Base-by-base conservation (phyloP, 2,888 invertebrate species). In the Athrips mouffetella region DNA sequence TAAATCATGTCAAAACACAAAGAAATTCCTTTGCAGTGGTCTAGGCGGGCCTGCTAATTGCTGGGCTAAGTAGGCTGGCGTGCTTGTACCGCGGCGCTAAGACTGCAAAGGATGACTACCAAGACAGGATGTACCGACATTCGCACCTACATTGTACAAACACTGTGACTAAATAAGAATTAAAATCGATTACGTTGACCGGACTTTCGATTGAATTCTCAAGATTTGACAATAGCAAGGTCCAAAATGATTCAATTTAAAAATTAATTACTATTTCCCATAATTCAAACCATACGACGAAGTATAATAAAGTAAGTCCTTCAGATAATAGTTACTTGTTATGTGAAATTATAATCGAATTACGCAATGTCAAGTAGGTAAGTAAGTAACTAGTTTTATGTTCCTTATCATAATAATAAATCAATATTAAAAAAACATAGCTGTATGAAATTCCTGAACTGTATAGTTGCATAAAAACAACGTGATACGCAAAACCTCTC, bases 101-200 rank as follows among this genome's bases (percentile, higher is more conserved):
- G 16, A 13, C 13, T 60, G 60, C 62, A 63, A 66, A n/a, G n/a
- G n/a, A n/a, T n/a, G n/a, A n/a, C n/a, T n/a, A n/a, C n/a, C 62
- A 61, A 8, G n/a, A 60, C 67, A 75, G 72, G 70, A 73, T 66
- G 67, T 54, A 63, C 60, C 61, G 60, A 57, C 65, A 70, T 54
- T 60, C 55, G 54, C 57, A 59, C 58, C 62, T 59, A 61, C 59
- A 57, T 55, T 53, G 60, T 52, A 55, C 62, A 50, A 58, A 58
- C 58, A 52, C 49, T 50, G 48, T 48, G 48, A 47, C 59, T 57
- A 53, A 63, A 62, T 63, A 52, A 61, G 47, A 62, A 64, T 65
- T 53, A 64, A 31, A 62, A 60, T 62, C 57, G 53, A 62, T 65
- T 69, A 51, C 18, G 27, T 53, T 57, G 51, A 49, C 56, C 60